Conservation (phyloP, 2,888 invertebrate species). For the Drepanosiphum platanoidis region DNA sequence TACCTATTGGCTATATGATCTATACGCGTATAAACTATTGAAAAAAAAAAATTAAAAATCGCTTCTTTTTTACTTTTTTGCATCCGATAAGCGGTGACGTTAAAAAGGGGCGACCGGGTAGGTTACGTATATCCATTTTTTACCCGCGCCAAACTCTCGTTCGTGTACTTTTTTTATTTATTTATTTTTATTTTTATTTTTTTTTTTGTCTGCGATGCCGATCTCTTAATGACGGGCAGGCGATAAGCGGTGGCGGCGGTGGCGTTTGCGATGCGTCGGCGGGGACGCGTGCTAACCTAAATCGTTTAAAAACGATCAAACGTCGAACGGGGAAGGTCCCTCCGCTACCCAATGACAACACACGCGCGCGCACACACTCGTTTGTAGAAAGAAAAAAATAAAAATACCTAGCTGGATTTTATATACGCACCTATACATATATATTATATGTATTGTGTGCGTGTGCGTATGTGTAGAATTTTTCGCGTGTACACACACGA, state of each 20-base stretch:
- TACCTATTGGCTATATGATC: neutral
- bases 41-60: neutral
- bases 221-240: conserved; percentile 38
- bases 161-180: neutral
- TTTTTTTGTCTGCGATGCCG: conserved; percentile 29
- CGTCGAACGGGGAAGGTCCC: neutral
- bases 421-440: neutral
- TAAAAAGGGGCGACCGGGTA: neutral
- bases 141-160: neutral
- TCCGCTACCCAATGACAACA: neutral
- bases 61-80: neutral
- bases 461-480: neutral
- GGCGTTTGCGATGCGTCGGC: neutral
- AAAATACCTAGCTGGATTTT: neutral
- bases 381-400: neutral
- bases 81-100: neutral
- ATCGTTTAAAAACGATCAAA: conserved; percentile 61
- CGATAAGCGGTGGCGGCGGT: conserved; percentile 28
- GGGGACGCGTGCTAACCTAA: neutral
- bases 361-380: neutral
- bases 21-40: neutral
- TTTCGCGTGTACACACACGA: conserved; percentile 3
- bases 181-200: conserved; percentile 19
- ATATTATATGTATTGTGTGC: neutral
- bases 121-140: neutral